These are phyloP conservation scores for Nyctibius bracteatus DNA, from an alignment of 2,113 vertebrate genomes.

Conservation along the genomic window DNA sequence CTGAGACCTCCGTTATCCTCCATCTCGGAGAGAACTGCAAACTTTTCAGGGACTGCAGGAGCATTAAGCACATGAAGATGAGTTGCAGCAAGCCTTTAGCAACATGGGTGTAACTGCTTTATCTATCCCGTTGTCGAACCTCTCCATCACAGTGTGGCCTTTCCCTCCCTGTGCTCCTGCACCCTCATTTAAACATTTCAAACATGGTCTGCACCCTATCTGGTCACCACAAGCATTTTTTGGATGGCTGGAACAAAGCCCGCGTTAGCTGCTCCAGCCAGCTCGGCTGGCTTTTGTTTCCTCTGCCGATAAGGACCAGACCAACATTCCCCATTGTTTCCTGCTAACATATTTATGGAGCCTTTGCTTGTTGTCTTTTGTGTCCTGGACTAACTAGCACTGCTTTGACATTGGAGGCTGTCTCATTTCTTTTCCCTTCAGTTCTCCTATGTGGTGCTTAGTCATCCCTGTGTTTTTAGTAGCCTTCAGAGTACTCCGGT, in stretches of 20 bases:
- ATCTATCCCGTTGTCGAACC: not conserved
- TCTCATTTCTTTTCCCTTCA: not conserved
- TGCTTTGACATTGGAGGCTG: not conserved
- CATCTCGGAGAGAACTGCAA: not conserved
- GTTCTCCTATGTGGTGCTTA: not conserved
- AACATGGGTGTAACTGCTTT: not conserved
- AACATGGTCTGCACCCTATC: not conserved
- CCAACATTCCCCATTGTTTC: conserved; percentile 11
- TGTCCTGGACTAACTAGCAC: not conserved
- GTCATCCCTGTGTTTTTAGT: not conserved
- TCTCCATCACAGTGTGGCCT: not conserved
- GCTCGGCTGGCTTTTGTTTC: conserved; percentile 3
- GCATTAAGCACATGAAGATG: not conserved
- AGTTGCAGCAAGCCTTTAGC: not conserved
- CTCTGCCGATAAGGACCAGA: not conserved
- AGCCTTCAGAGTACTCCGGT: not conserved
- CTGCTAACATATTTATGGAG: conserved; percentile 16
- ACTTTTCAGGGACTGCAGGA: not conserved
- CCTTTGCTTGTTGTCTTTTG: not conserved
- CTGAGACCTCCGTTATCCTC: not conserved
- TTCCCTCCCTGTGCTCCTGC: not conserved
- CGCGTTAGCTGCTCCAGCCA: not conserved
- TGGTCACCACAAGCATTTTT: not conserved
- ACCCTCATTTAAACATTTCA: not conserved
- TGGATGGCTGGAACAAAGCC: conserved; percentile 26